A percentile compares a stretch with the other conserved stretches of the same genome.
Conservation (phyloP, 2,797 vertebrate species). For the Microcaecilia unicolor region DNA sequence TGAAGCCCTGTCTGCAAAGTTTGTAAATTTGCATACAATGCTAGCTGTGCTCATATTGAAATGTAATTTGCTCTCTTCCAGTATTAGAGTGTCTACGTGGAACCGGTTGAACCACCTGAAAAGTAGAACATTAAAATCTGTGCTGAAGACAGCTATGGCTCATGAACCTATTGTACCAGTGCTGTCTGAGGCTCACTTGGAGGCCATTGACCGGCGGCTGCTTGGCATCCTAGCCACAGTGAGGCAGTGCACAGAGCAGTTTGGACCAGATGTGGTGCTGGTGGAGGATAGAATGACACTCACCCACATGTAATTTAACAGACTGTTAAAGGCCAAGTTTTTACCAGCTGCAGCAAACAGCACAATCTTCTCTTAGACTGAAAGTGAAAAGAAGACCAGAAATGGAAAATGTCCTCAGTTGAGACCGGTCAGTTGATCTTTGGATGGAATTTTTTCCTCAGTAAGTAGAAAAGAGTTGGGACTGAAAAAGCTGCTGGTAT, state of each 20-base stretch:
- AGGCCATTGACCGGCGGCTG: slow-evolving; percentile 82
- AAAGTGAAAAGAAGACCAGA: slow-evolving; percentile 10
- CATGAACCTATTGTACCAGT: slow-evolving; percentile 84
- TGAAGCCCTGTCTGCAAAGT: too few species aligned
- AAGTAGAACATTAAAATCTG: slow-evolving; percentile 74
- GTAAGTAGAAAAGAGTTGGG: too few species aligned
- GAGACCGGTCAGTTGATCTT: slow-evolving; percentile 24
- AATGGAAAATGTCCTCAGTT: slow-evolving; percentile 63
- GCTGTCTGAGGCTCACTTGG: slow-evolving; percentile 73
- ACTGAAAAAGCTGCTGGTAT: too few species aligned
- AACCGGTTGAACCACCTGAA: slow-evolving; percentile 85
- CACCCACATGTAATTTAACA: slow-evolving; percentile 82
- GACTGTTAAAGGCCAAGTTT: too few species aligned
- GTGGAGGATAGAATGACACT: slow-evolving; percentile 96
- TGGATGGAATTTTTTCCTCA: slow-evolving; percentile 16
- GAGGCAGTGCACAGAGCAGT: slow-evolving; percentile 88
- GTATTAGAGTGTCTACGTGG: slow-evolving; percentile 93
- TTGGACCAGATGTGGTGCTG: slow-evolving; percentile 78
- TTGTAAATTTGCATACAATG: too few species aligned
- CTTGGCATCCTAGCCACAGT: slow-evolving; percentile 76
- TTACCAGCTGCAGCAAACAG: slow-evolving; percentile 5
- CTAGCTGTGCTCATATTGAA: too few species aligned
- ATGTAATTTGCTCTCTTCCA: too few species aligned
- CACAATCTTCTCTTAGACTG: slow-evolving; percentile 30
- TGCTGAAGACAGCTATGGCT: slow-evolving; percentile 73